A percentile compares a stretch with the other conserved stretches of the same genome.
These are phyloP conservation scores for Euura lappo DNA, from an alignment of 1,140 invertebrate genomes.

Conservation along the genomic window DNA sequence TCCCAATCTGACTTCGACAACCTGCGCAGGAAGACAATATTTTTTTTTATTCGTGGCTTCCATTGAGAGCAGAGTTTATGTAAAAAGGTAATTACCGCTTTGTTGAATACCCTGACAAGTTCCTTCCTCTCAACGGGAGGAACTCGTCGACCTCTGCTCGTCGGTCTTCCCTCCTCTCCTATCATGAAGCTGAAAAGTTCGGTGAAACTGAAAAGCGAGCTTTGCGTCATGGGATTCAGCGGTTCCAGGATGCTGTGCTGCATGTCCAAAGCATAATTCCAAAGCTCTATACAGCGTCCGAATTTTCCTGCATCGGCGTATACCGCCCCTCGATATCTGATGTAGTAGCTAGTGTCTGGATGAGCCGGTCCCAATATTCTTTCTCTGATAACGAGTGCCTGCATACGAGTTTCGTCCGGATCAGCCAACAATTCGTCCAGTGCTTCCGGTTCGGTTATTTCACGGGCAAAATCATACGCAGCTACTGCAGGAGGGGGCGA, in stretches of 20 bases:
- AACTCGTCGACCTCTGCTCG: slow-evolving; percentile 73
- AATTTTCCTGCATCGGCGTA: slow-evolving; percentile 96
- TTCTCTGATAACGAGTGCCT: slow-evolving; percentile 91
- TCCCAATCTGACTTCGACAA: slow-evolving; percentile 56
- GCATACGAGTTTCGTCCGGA: slow-evolving; percentile 96
- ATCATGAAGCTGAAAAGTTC: slow-evolving; percentile 96
- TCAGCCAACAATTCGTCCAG: slow-evolving; percentile 88
- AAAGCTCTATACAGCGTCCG: slow-evolving; percentile 87
- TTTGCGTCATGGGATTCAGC: slow-evolving; percentile 94
- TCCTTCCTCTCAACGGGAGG: slow-evolving; percentile 81
- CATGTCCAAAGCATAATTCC: slow-evolving; percentile 97
- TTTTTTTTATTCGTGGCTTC: slow-evolving; percentile 1
- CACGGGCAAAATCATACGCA: slow-evolving; percentile 87
- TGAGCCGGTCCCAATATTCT: slow-evolving; percentile 90
- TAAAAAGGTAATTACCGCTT: slow-evolving; percentile 65
- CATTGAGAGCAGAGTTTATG: slow-evolving; percentile 4
- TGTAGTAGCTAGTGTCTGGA: slow-evolving; percentile 96
- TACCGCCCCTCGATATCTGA: slow-evolving; percentile 89
- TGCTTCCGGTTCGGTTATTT: slow-evolving; percentile 79
- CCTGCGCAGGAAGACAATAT: slow-evolving; percentile 43
- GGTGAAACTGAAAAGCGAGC: slow-evolving; percentile 90
- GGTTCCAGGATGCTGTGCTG: slow-evolving; percentile 92
- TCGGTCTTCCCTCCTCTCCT: slow-evolving; percentile 73
- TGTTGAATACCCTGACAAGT: slow-evolving; percentile 81
- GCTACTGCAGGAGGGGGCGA: slow-evolving; percentile 71